Percentiles rank a stretch among this genome's conserved stretches.
These are phyloP conservation scores for Arctopsyche grandis DNA, from an alignment of 1,140 invertebrate species.

Conservation along the genomic window DNA sequence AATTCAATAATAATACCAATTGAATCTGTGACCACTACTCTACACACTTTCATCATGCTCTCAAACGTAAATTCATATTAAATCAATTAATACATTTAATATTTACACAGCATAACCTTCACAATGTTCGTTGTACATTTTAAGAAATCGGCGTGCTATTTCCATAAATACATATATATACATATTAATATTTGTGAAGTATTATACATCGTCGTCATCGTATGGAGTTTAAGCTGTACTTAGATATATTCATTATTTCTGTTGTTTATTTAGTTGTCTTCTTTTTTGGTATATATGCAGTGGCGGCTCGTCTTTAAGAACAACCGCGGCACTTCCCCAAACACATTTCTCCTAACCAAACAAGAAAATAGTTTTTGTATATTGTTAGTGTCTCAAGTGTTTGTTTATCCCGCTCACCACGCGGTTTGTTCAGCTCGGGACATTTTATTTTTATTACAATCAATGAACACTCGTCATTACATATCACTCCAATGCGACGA, in stretches of 20 bases:
- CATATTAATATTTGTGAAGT: background rate
- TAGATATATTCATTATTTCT: background rate
- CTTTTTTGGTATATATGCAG: background rate
- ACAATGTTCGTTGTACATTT: background rate
- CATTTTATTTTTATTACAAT: too few species aligned
- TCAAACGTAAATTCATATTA: background rate
- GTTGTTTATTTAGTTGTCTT: background rate
- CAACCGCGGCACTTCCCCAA: too few species aligned
- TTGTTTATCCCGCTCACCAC: too few species aligned
- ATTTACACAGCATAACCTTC: slow-evolving; percentile 16
- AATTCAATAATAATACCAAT: slow-evolving; percentile 48
- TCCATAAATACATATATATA: background rate
- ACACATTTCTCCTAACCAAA: too few species aligned
- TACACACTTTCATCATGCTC: slow-evolving; percentile 17
- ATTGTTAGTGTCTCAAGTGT: too few species aligned
- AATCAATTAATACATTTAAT: slow-evolving; percentile 2
- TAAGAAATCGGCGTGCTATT: background rate
- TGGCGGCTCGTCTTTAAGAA: too few species aligned
- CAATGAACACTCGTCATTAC: too few species aligned
- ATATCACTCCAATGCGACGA: too few species aligned
- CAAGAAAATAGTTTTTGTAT: too few species aligned
- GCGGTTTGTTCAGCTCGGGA: too few species aligned
- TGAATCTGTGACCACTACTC: slow-evolving; percentile 38
- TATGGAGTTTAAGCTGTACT: background rate
- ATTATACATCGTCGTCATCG: background rate